These are phyloP conservation scores for Zygothrica quintamaculata DNA, from an alignment of 2,888 invertebrate species.

Conservation along the genomic window DNA sequence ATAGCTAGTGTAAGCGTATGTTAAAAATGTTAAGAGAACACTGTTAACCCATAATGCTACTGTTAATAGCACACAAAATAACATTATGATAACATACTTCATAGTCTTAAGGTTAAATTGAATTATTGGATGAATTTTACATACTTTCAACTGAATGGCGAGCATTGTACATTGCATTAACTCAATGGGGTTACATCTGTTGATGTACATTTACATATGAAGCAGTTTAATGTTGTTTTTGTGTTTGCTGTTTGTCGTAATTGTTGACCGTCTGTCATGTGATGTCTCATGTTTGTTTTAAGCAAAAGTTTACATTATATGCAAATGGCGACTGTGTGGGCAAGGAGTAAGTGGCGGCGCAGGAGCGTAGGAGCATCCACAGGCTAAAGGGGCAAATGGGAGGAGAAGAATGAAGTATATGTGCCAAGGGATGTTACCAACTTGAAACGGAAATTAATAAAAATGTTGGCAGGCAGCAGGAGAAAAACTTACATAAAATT, in stretches of 20 bases:
- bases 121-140: no score
- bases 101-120: no score
- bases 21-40: no score
- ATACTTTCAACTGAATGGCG: no score
- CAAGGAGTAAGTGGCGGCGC: slow-evolving; percentile 13
- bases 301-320: slow-evolving; percentile 64
- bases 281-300: slow-evolving; percentile 66
- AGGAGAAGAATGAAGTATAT: neutral
- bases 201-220: slow-evolving; percentile 63
- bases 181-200: slow-evolving; percentile 44
- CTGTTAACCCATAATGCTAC: no score
- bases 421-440: slow-evolving; percentile 40
- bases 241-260: slow-evolving; percentile 26
- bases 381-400: slow-evolving; percentile 1
- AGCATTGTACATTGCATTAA: no score
- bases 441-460: slow-evolving; percentile 70
- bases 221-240: slow-evolving; percentile 44
- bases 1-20: no score
- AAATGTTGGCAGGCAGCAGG: slow-evolving; percentile 41
- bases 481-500: slow-evolving; percentile 54
- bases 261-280: slow-evolving; percentile 70
- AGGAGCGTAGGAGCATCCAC: slow-evolving; percentile 1
- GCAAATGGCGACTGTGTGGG: slow-evolving; percentile 5
- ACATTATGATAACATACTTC: no score
- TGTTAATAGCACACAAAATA: no score